phyloP scores from a whole-genome alignment of 2,113 vertebrate genomes.

The Eulemur macaco region DNA sequence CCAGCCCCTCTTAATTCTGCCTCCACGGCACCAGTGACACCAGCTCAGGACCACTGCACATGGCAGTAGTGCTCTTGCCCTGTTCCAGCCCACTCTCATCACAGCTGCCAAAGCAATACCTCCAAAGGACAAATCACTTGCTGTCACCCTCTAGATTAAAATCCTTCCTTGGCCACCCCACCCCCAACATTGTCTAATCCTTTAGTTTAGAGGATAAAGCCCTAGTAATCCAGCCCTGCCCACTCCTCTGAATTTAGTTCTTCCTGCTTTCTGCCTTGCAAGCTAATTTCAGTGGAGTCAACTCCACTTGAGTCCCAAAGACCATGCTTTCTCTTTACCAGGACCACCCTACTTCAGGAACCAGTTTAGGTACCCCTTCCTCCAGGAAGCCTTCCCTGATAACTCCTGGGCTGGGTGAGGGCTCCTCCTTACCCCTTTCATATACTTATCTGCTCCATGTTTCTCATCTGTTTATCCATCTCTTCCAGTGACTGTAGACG shows the following conservation, averaged over 20 bases:
- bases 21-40: not conserved
- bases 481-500: not conserved
- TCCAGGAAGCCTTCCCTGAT: not conserved
- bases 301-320: not conserved
- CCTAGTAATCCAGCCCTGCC: not conserved
- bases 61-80: not conserved
- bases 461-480: not conserved
- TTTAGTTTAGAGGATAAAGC: not conserved
- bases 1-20: not conserved
- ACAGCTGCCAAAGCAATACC: not conserved
- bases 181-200: not conserved
- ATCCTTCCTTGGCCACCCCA: not conserved
- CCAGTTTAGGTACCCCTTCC: not conserved
- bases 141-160: not conserved
- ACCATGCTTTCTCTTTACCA: not conserved
- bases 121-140: not conserved
- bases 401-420: not conserved
- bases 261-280: not conserved
- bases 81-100: not conserved
- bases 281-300: not conserved
- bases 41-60: rapidly evolving
- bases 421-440: not conserved
- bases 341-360: not conserved
- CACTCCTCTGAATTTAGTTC: not conserved
- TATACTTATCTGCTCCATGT: not conserved